Evolutionary conservation across 2,797 vertebrate species (phyloP).

Genomic region (Echeneis naucrates): DNA sequence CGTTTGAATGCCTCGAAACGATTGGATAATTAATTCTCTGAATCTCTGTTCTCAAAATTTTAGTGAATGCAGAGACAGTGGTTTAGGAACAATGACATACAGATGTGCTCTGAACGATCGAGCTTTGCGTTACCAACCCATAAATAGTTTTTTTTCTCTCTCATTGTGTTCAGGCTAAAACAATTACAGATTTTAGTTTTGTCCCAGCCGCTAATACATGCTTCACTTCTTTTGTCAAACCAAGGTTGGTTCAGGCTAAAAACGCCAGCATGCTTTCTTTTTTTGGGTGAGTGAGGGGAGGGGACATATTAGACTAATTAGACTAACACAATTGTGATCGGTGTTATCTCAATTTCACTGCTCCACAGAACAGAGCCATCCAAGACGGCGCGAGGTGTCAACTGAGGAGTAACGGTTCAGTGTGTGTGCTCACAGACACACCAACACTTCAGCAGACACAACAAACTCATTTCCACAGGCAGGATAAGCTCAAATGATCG

Average conservation of each 20-base stretch:
- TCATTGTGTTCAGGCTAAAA: conserved; percentile 49
- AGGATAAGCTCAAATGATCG: conserved; percentile 58
- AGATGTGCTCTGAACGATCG: conserved; percentile 61
- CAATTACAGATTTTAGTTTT: conserved; percentile 42
- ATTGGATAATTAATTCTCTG: conserved; percentile 64
- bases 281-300: too few species aligned
- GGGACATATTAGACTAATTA: conserved; percentile 17
- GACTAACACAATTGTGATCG: conserved; percentile 21
- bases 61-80: conserved; percentile 67
- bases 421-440: conserved; percentile 77
- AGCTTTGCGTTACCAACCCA: conserved; percentile 53
- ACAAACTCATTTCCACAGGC: conserved; percentile 61
- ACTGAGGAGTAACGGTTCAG: conserved; percentile 67
- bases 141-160: conserved; percentile 55
- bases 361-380: conserved; percentile 49
- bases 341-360: conserved; percentile 22
- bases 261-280: conserved; percentile 13
- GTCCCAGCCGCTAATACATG: conserved; percentile 29
- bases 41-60: conserved; percentile 62
- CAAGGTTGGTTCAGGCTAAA: conserved; percentile 4
- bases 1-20: conserved; percentile 54
- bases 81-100: conserved; percentile 69
- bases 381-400: conserved; percentile 55
- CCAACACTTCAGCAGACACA: conserved; percentile 67
- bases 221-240: conserved; percentile 9